Evolutionary conservation across 2,888 invertebrate genomes (phyloP).

Genomic region (Pogonocherus hispidulus): DNA sequence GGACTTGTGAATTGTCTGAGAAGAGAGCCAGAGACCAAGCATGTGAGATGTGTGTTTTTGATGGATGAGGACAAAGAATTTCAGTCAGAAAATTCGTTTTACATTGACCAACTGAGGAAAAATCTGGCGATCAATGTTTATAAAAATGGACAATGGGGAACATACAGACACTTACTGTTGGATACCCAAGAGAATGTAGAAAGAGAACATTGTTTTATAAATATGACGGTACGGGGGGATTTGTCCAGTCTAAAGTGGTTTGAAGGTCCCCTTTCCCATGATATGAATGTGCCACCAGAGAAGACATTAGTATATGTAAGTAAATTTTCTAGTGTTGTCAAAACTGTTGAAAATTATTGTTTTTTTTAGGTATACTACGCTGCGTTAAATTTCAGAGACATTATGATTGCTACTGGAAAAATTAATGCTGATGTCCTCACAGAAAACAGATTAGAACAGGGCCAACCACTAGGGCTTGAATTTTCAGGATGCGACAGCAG

Average conservation of each 20-base stretch:
- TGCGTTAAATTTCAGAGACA: constrained; percentile 92
- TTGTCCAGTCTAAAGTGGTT: constrained; percentile 89
- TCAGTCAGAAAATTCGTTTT: constrained; percentile 71
- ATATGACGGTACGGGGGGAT: constrained; percentile 86
- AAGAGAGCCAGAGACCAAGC: constrained; percentile 72
- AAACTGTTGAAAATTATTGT: no score
- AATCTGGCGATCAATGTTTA: constrained; percentile 87
- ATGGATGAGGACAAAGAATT: constrained; percentile 77
- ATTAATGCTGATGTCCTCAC: constrained; percentile 87
- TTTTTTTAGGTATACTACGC: constrained; percentile 73
- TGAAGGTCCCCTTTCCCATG: constrained; percentile 73
- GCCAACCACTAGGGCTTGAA: constrained; percentile 79
- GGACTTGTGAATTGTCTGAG: constrained; percentile 82
- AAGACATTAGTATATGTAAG: constrained; percentile 41
- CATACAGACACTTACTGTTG: constrained; percentile 85
- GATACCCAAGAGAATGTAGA: constrained; percentile 69
- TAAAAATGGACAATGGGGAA: constrained; percentile 73
- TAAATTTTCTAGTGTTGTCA: no score
- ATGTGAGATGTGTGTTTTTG: constrained; percentile 70
- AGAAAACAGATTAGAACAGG: constrained; percentile 74
- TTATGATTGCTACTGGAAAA: constrained; percentile 95
- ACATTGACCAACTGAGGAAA: constrained; percentile 76
- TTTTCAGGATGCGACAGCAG: constrained; percentile 71
- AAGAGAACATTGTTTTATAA: constrained; percentile 81
- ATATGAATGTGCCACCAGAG: constrained; percentile 47